Percentiles rank a stretch among this genome's conserved stretches.
phyloP scores from a whole-genome alignment of 2,113 vertebrate species.

The Circaetus cinerascens region DNA sequence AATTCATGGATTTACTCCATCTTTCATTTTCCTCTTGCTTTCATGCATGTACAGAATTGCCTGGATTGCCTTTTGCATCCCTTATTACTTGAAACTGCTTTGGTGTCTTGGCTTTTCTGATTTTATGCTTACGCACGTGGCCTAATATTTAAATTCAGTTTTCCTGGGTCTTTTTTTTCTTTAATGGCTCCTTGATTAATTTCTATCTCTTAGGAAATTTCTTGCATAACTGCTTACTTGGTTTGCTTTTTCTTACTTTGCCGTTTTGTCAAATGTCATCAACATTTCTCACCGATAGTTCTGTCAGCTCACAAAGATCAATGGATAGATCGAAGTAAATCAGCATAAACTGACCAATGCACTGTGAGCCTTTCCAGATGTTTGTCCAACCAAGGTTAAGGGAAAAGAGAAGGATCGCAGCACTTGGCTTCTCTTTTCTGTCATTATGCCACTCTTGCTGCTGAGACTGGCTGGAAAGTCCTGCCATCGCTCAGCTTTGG shows the following conservation, averaged over 20 bases:
- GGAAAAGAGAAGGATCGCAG: not conserved
- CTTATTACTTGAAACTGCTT: not conserved
- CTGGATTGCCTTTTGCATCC: not conserved
- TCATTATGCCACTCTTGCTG: not conserved
- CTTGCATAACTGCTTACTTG: not conserved
- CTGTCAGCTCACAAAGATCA: not conserved
- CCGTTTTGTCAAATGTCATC: not conserved
- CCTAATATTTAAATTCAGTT: not conserved
- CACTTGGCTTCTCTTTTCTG: not conserved
- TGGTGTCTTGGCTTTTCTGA: not conserved
- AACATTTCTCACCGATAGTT: not conserved
- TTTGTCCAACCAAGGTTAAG: not conserved
- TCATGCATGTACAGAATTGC: not conserved
- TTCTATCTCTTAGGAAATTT: not conserved
- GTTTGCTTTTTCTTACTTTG: not conserved
- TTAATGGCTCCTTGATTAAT: not conserved
- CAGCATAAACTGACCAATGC: not conserved
- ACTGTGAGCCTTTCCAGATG: not conserved
- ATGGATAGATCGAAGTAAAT: not conserved
- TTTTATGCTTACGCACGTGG: fast-evolving
- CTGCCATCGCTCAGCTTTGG: not conserved
- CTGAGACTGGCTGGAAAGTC: not conserved
- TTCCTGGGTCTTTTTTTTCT: not conserved
- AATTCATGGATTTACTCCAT: not conserved
- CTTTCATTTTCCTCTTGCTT: not conserved